Conservation (phyloP, 2,888 invertebrate species). For the Callosobruchus maculatus region DNA sequence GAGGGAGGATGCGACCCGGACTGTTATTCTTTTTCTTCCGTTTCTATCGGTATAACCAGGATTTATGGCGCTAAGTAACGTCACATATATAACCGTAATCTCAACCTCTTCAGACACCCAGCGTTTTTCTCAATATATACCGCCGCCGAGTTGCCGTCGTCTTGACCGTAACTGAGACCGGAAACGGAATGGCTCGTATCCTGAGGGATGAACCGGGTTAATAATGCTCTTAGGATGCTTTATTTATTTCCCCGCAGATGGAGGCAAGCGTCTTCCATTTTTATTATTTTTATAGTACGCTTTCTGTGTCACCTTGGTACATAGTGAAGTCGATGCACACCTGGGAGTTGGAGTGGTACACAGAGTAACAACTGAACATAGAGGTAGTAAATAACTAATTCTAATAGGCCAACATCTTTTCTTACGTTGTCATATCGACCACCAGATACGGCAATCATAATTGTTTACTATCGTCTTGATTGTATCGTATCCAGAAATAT, state of each 20-base stretch:
- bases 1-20: constrained; percentile 19
- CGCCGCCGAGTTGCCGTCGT: no score
- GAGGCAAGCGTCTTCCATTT: not conserved
- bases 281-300: no score
- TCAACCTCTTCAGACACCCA: constrained; percentile 43
- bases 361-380: no score
- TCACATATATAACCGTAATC: constrained; percentile 50
- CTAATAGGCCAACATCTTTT: no score
- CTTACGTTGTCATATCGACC: no score
- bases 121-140: constrained; percentile 49
- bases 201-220: not conserved
- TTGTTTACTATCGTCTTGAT: no score
- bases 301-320: no score
- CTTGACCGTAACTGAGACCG: not conserved
- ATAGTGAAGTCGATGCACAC: no score
- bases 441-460: no score
- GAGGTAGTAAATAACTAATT: no score
- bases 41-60: constrained; percentile 38
- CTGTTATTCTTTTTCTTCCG: constrained; percentile 30
- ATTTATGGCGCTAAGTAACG: constrained; percentile 45
- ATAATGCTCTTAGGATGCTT: not conserved
- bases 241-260: not conserved
- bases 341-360: no score
- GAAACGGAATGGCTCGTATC: not conserved
- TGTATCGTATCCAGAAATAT: no score